Evolutionary conservation across 2,797 vertebrate genomes (phyloP), one percentile per base, ranked within the genome.

Genomic region (Amazonetta brasiliensis): DNA sequence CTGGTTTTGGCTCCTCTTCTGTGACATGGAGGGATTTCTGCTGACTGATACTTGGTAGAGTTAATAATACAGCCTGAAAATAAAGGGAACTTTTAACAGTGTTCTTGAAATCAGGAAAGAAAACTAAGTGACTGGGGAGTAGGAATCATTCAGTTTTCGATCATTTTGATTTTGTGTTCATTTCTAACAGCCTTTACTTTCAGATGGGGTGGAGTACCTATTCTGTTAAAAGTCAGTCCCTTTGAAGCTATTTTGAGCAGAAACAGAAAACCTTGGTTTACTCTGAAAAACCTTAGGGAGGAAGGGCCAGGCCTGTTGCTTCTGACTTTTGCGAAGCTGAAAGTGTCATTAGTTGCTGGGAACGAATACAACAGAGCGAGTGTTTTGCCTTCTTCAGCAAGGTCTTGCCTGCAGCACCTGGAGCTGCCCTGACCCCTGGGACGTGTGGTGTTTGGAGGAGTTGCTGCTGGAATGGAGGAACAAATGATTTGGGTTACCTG

Each of bases 11-110:
- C n/a, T 82, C 80, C 33, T 87, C n/a, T 59, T 44, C 50, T 73
- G 35, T 44, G 35, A 22, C 5, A 0, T 0, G 8, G 13, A 3
- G 11, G 20, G 9, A 9, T 30, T n/a, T 35, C 25, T 91, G 55
- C 37, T 73, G 39, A 7, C 63, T 67, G 67, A 2, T 52, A 19
- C 0, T 55, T 52, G 39, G 44, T 39, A 5, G 4, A 33, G 22
- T 44, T 74, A 62, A 23, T 43, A 46, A 37, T 12, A 3, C 33
- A 31, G 23, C 14, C 26, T 46, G 19, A 43, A 84, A 77, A 39
- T 18, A 11, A 59, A 19, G 63, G 26, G 54, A 48, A 4, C 12
- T 64, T 56, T 58, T 26, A 48, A 13, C 15, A 50, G 63, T 7
- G 21, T 56, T 23, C 16, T 31, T 67, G 46, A 35, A 54, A 39